phyloP scores from a whole-genome alignment of 2,113 vertebrate species.

The Crypturellus undulatus region DNA sequence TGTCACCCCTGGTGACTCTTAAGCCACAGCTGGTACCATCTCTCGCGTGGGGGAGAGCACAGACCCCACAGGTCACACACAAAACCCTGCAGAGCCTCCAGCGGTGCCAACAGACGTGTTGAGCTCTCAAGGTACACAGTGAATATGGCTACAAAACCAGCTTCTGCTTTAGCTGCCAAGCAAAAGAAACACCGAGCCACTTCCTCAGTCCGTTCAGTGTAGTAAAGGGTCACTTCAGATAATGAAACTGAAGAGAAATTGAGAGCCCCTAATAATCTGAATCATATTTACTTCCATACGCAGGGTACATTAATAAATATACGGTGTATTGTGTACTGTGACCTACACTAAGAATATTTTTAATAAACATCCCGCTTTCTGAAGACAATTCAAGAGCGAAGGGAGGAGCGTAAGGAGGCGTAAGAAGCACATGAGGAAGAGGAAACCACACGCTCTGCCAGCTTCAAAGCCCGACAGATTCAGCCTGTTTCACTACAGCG shows the following conservation, averaged over 20 bases:
- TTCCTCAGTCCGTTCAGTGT: neutral
- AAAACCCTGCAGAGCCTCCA: neutral
- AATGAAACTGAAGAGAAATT: neutral
- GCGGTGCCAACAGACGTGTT: neutral
- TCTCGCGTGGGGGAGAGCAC: too few species aligned
- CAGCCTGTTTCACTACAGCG: neutral
- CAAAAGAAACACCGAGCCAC: neutral
- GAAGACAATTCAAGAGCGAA: neutral
- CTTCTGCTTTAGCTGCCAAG: neutral
- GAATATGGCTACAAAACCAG: neutral
- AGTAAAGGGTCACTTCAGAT: neutral
- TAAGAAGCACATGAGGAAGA: neutral
- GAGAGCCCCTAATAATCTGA: neutral
- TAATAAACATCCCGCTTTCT: neutral
- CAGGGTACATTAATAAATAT: neutral
- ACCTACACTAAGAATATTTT: neutral
- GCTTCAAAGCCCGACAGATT: neutral
- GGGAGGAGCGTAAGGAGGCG: neutral
- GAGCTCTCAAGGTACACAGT: neutral
- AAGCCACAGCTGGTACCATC: too few species aligned
- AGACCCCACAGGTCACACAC: accelerated
- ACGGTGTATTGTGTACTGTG: neutral
- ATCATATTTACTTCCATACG: neutral
- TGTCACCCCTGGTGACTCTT: too few species aligned
- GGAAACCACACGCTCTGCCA: neutral